Evolutionary conservation across 2,797 vertebrate genomes (phyloP), one percentile per base, ranked within the genome.

Genomic region (Brachymystax lenok): DNA sequence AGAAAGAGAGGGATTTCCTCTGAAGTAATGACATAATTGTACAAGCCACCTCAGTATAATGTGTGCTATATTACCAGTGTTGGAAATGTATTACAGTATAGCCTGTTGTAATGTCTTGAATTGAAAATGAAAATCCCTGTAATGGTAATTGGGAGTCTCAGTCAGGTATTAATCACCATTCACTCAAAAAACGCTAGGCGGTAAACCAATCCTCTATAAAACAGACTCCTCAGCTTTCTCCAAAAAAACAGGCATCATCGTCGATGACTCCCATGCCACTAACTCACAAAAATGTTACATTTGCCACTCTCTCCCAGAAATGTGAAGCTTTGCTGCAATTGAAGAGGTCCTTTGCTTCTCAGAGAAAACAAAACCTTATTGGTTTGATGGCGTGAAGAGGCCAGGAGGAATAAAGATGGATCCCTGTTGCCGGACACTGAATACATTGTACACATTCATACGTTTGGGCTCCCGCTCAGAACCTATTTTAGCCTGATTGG

Each of bases 281-380:
- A 71, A 33, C 50, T 46, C 50, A 54, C 69, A 28, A 79, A 85
- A 79, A 75, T 1, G 16, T 78, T 76, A 69, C 73, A 59, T 77
- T 61, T 74, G n/a, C 56, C 66, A n/a, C 21, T 70, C 61, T 76
- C 27, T 40, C 56, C 74, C 51, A 74, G 40, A 71, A 68, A 66
- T 8, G 5, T 40, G 17, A 71, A 0, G 24, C 70, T 75, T 72
- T 51, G 35, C 52, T 74, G 74, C n/a, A 56, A 71, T 52, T 59
- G 35, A n/a, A 75, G 33, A 24, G 21, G 33, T 21, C 61, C 30
- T 56, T 5, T 19, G 5, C 30, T 59, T 61, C 19, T 61, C 51
- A 66, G 54, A 68, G 68, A 66, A 54, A 74, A 69, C 5, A 50
- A 19, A 19, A 21, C 35, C 27, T 28, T 46, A 56, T 56, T 68